Conservation (phyloP, 2,888 invertebrate genomes). For the Iphiclides podalirius region DNA sequence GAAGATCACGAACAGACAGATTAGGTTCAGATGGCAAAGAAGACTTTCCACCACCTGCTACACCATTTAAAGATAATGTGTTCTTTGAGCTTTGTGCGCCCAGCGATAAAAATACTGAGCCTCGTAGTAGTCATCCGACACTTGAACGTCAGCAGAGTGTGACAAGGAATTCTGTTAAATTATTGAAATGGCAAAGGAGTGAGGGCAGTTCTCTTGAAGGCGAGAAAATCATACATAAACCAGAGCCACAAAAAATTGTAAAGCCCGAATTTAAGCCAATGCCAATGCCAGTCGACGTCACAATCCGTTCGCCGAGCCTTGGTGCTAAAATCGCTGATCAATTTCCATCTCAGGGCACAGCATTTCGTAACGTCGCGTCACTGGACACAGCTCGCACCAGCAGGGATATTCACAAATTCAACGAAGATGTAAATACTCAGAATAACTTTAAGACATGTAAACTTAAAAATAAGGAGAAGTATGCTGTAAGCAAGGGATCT, state of each 20-base stretch:
- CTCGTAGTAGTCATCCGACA: conserved; percentile 24
- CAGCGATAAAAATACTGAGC: conserved; percentile 33
- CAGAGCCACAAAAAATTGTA: conserved; percentile 67
- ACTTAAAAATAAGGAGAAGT: conserved; percentile 60
- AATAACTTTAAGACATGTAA: conserved; percentile 64
- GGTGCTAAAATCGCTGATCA: conserved; percentile 65
- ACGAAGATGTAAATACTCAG: conserved; percentile 57
- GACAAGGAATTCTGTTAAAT: conserved; percentile 37
- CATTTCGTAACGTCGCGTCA: conserved; percentile 70
- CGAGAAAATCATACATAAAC: conserved; percentile 45
- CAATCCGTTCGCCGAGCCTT: conserved; percentile 68
- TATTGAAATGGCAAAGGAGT: conserved; percentile 51
- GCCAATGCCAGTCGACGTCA: conserved; percentile 60
- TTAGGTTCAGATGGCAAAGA: conserved; percentile 48
- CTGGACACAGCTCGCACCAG: conserved; percentile 48
- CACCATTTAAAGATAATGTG: conserved; percentile 57
- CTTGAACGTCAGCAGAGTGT: conserved; percentile 49
- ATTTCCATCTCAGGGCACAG: conserved; percentile 71
- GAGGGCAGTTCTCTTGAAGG: conserved; percentile 42
- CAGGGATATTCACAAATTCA: conserved; percentile 37
- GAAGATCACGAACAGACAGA: conserved; percentile 44
- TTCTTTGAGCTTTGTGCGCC: conserved; percentile 46
- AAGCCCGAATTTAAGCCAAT: conserved; percentile 72
- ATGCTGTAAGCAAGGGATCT: conserved; percentile 68
- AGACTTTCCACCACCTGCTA: conserved; percentile 57